Percentiles rank a stretch among this genome's conserved stretches.
phyloP scores from a whole-genome alignment of 2,113 vertebrate species.

The Bagarius yarrelli region DNA sequence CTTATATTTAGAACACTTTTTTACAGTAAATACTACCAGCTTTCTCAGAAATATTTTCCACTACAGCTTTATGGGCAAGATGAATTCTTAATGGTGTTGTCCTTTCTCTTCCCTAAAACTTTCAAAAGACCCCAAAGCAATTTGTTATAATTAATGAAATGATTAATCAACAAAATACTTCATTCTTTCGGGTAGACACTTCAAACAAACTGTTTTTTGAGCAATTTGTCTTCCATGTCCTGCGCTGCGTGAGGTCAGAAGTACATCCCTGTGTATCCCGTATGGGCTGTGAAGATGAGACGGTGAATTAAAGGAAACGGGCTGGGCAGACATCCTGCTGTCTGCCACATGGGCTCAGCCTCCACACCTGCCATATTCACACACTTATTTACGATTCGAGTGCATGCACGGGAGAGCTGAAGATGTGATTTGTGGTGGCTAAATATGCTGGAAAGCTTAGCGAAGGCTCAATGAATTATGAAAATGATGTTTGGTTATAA shows the following conservation, averaged over 20 bases:
- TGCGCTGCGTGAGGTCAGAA: conserved; percentile 19
- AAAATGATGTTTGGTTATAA: neutral
- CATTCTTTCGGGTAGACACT: neutral
- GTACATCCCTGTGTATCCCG: conserved; percentile 11
- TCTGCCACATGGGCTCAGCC: conserved; percentile 33
- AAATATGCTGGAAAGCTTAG: conserved; percentile 4
- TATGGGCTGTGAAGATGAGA: conserved; percentile 8
- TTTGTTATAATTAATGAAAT: conserved; percentile 1
- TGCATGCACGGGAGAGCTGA: conserved; percentile 14
- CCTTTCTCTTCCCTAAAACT: conserved; percentile 33
- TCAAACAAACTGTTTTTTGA: conserved; percentile 1
- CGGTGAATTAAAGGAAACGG: conserved; percentile 21
- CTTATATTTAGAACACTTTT: conserved; percentile 58
- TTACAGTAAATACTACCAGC: conserved; percentile 56
- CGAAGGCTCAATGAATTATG: conserved; percentile 5
- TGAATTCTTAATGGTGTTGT: conserved; percentile 38
- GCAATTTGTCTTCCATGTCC: neutral
- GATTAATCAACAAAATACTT: conserved; percentile 5
- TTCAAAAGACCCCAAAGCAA: neutral
- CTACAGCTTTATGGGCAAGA: conserved; percentile 51
- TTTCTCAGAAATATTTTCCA: conserved; percentile 60
- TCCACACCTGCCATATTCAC: conserved; percentile 13
- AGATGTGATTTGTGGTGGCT: conserved; percentile 23
- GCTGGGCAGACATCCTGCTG: conserved; percentile 28
- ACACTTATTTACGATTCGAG: conserved; percentile 18